Conservation (phyloP, 1,140 invertebrate species). For the Zaprionus tsacasi region DNA sequence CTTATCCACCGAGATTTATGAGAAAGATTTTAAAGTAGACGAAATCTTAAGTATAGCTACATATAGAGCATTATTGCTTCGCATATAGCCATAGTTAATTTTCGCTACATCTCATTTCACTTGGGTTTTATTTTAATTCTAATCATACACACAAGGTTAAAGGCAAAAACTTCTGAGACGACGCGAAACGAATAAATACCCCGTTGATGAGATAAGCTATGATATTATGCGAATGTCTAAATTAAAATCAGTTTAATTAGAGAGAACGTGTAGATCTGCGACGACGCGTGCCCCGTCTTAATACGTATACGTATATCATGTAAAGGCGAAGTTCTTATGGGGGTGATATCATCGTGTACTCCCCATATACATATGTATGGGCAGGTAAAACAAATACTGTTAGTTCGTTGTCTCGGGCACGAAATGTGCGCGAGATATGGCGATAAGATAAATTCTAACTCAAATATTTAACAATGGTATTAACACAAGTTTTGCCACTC, state of each 20-base stretch:
- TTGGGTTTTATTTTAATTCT: conserved; percentile 11
- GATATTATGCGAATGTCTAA: conserved; percentile 24
- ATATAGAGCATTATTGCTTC: conserved; percentile 8
- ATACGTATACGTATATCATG: neutral
- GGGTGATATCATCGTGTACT: conserved; percentile 44
- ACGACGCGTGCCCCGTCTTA: neutral
- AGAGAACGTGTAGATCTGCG: neutral
- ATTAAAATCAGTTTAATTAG: conserved; percentile 54
- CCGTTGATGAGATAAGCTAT: conserved; percentile 64
- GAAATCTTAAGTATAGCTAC: neutral
- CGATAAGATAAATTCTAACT: conserved; percentile 76
- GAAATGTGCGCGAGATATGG: conserved; percentile 36
- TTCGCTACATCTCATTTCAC: conserved; percentile 19
- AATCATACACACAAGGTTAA: conserved; percentile 44
- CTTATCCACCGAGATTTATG: neutral
- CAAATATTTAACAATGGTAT: conserved; percentile 80
- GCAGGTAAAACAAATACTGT: conserved; percentile 54
- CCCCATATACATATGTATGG: neutral
- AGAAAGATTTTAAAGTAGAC: neutral
- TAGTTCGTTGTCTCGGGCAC: conserved; percentile 23
- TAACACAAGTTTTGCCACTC: conserved; percentile 79
- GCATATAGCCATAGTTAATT: neutral
- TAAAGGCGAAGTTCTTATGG: conserved; percentile 6
- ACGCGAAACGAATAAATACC: conserved; percentile 47
- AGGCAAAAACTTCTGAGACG: conserved; percentile 44